Base-by-base conservation (phyloP, 2,888 invertebrate species). In the Empis livida region DNA sequence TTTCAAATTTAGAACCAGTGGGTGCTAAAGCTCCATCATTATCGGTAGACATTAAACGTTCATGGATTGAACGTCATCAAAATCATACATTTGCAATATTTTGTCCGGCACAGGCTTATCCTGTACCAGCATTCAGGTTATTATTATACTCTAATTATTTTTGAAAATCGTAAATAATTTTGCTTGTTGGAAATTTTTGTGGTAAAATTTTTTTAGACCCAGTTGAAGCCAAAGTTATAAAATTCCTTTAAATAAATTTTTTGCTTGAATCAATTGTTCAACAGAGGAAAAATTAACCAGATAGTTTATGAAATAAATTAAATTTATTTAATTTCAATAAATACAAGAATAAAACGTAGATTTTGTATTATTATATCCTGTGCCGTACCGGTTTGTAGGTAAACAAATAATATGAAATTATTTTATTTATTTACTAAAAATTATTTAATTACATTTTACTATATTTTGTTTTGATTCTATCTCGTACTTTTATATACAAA, bases 31-130 rank as follows among this genome's bases (percentile, higher is more conserved):
- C 73, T 17, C 79, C 79, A 10, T 73, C 75, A 50, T 74, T 79
- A 56, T 73, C 76, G 44, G 69, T 74, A 27, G 75, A 76, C 52
- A 27, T 78, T 54, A 77, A 77, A 70, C 64, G 65, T 48, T 60
- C 56, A 38, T 68, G 67, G 56, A 64, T 66, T 46, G 78, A 77
- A 63, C 76, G 82, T 65, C 72, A 69, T 59, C 72, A 71, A 52
- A 75, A 74, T 55, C 76, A 76, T 61, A 75, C 77, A 61, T 76
- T 85, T 63, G 80, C 79, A 44, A 67, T 84, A 56, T 73, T 83
- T 62, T 85, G 84, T 67, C 83, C 82, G 65, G 82, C 84, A 55
- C 85, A 86, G 74, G 85, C 82, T 58, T 82, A 77, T 68, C 85
- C 85, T 57, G 77, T 80, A 62, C 78, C 79, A 56, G 65, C 73